A percentile compares a stretch with the other conserved stretches of the same genome.
Conservation (phyloP, 2,888 invertebrate genomes). For the Drosophila putrida region DNA sequence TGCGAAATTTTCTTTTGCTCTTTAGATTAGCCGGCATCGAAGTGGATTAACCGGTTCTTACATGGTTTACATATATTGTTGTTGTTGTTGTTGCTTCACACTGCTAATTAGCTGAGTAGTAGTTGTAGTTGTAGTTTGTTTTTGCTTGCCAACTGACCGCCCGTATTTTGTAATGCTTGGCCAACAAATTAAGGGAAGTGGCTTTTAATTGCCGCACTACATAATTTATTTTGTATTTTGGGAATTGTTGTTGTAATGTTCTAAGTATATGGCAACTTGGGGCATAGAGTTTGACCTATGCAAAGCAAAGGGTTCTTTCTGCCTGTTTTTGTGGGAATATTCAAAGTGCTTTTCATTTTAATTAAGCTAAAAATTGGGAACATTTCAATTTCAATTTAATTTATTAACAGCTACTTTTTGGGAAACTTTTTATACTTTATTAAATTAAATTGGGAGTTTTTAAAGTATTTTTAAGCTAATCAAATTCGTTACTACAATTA, state of each 20-base stretch:
- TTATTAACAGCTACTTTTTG: not conserved
- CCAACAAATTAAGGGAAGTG: conserved; percentile 65
- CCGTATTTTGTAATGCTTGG: conserved; percentile 56
- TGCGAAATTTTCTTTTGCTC: conserved; percentile 50
- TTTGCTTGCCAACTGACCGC: conserved; percentile 19
- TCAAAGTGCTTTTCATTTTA: not conserved
- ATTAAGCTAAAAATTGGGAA: not conserved
- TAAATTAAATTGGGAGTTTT: too few species aligned
- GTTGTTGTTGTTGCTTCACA: conserved; percentile 49
- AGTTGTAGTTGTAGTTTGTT: conserved; percentile 52
- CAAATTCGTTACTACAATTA: too few species aligned
- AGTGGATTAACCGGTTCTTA: conserved; percentile 78
- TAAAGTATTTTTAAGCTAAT: too few species aligned
- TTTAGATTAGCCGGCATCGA: conserved; percentile 66
- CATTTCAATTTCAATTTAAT: not conserved
- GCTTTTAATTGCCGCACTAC: conserved; percentile 50
- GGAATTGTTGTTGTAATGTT: conserved; percentile 1
- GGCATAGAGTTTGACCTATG: not conserved
- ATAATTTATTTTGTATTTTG: conserved; percentile 36
- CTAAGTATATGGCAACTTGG: not conserved
- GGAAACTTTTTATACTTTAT: not conserved
- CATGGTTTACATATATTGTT: conserved; percentile 33
- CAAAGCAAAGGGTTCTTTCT: conserved; percentile 1
- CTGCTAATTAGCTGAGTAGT: conserved; percentile 73
- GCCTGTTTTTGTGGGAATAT: not conserved